Base-by-base conservation (phyloP, 1,140 invertebrate species). In the Apis dorsata region DNA sequence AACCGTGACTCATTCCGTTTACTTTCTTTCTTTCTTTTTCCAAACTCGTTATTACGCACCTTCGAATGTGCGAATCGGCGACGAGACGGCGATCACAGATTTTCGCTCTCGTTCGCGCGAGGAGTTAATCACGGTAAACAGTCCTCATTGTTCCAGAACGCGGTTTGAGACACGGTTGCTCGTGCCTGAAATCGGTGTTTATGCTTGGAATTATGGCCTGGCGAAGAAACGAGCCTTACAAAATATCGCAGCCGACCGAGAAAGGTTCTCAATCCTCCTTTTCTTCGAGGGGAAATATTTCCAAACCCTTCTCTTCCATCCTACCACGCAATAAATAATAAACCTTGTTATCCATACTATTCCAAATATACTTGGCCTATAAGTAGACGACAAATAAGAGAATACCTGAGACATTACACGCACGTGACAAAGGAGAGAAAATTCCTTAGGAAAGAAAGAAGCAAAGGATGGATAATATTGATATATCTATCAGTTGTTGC, bases 141-240 rank as follows among this genome's bases (percentile, higher is more conserved):
- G 81, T 84, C 81, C 75, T 81, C 88, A 89, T 90, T 90, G 87
- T 90, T 89, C 88, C 72, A 82, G 65, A 69, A 77, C 71, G 70
- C n/a, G 62, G 62, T 59, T 44, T 13, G 60, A 66, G 73, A 81
- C 85, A 74, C 79, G 72, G 60, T 34, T 87, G 79, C 81, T 85
- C 87, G 89, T 91, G 87, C 87, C 91, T 44, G 4, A 91, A 92
- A 92, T 92, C 91, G 85, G 82, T 92, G 90, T 91, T 93, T 92
- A 91, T 89, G 85, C 86, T 91, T 81, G 87, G 90, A 92, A 90
- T 92, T 91, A 91, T 91, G 87, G 87, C 89, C 85, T 80, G 75
- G 87, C 85, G 84, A 82, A 85, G 90, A 91, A 91, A 91, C 86
- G 34, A 34, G 82, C 89, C 83, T 88, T 86, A 80, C 85, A 88